Base-by-base conservation (phyloP, 2,888 invertebrate species). In the Phyto melanocephala region DNA sequence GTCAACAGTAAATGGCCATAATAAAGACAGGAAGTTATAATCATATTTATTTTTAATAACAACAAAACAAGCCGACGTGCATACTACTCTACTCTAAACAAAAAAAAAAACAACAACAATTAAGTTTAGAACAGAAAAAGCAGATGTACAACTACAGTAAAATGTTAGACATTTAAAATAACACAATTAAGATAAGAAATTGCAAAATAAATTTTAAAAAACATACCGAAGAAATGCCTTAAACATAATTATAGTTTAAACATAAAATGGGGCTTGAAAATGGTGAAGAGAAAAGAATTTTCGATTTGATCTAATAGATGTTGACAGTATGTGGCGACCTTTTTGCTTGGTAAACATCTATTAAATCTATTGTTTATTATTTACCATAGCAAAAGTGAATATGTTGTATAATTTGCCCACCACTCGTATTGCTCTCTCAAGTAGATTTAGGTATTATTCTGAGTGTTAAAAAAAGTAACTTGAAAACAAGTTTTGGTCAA, bases 11-110 rank as follows among this genome's bases (percentile, higher is more conserved):
- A 28, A 47, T 15, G 47, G 15, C 63, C 24, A 72, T 50, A 56
- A 45, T 62, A 70, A 68, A 75, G 68, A 80, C 80, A 80, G 74
- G 80, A 80, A 74, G 74, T 74, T 80, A 24, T 72, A 74, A 74
- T 74, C 67, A 80, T 80, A 70, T 58, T 80, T 68, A 76, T 28
- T 28, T n/a, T 3, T 63, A 62, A 63, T 28, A 74, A 28, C 24
- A 74, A 47, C 33, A 20, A 40, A 58, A 47, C n/a, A 24, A 67
- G 45, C 7, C 15, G n/a, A 54, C 24, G 22, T 5, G 0, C 42
- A 5, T 5, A 15, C 40, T 28, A 2, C 15, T 1, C 10, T n/a
- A 47, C 63, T 20, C 33, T 28, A 28, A 28, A 3, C 3, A 28
- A 5, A 28, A 28, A 47, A 5, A 17, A 50, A 8, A 37, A 1